Evolutionary conservation across 2,797 vertebrate species (phyloP), one percentile per base, ranked within the genome.

Genomic region (Lacerta bilineata): DNA sequence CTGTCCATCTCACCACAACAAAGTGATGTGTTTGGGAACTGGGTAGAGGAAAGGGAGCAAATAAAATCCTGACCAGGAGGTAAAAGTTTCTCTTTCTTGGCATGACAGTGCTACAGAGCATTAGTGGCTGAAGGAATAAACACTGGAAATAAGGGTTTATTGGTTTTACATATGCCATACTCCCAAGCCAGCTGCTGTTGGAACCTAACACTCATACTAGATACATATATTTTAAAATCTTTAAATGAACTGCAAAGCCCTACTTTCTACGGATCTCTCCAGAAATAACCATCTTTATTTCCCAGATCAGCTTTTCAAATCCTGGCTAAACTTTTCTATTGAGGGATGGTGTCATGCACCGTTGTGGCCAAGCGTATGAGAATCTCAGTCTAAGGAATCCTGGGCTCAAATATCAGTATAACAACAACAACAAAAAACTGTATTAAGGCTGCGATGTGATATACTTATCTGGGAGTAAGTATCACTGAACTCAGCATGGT

Each of bases 181-280:
- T 61, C 25, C 18, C 81, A 91, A 71, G 79, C 64, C 50, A 86
- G 36, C 64, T 85, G 78, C 89, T 79, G 1, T 64, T 93, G 90
- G 72, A 93, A 89, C 86, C 80, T 83, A 93, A 92, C 85, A 84
- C 90, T 91, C 89, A 91, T 92, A 75, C 82, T 80, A 91, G 83
- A 61, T 86, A 1, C 46, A 17, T 36, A 39, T 29, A 29, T 72
- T 80, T 29, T 93, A 92, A 92, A 90, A 78, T 85, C 0, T 0
- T 88, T 69, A 85, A 88, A 43, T 5, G 93, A 93, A 88, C 78
- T 86, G 89, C 88, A 88, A 89, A 93, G 86, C 89, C 39, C 74
- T 91, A 61, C 87, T 91, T 74, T 89, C 90, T 94, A 80, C 75
- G 89, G 92, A 90, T 91, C 66, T 80, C 83, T 88, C 83, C 83